These are phyloP conservation scores for Pempheris klunzingeri DNA, from an alignment of 2,797 vertebrate genomes.

Conservation along the genomic window DNA sequence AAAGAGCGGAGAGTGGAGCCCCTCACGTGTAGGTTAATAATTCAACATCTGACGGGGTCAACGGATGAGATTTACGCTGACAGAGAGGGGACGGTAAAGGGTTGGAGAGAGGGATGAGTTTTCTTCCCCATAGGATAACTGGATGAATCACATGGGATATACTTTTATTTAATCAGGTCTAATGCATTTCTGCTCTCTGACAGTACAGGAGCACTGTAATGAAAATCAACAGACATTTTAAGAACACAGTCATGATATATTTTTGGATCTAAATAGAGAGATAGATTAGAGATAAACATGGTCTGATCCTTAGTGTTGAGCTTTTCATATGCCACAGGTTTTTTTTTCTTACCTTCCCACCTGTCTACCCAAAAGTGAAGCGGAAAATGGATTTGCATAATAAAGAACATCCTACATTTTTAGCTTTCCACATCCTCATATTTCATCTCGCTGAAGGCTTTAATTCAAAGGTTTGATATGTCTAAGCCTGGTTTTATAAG, in stretches of 20 bases:
- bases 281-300: slow-evolving; percentile 2
- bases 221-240: not conserved
- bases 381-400: slow-evolving; percentile 14
- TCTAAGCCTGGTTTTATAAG: slow-evolving; percentile 9
- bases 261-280: not conserved
- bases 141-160: not conserved
- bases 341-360: not conserved
- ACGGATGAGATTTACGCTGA: slow-evolving; percentile 34
- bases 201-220: too few relatives aligned
- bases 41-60: slow-evolving; percentile 40
- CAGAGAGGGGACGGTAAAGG: not conserved
- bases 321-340: not conserved
- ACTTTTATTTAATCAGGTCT: not conserved
- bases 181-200: slow-evolving; percentile 5
- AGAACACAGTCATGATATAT: not conserved
- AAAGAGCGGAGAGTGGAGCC: slow-evolving; percentile 40
- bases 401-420: slow-evolving; percentile 2
- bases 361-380: slow-evolving; percentile 3
- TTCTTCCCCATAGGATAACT: not conserved
- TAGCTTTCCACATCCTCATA: not conserved
- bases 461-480: not conserved
- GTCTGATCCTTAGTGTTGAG: slow-evolving; percentile 1
- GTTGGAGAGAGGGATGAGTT: slow-evolving; percentile 1
- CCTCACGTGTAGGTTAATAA: slow-evolving; percentile 66
- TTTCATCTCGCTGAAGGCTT: slow-evolving; percentile 14